Conservation (phyloP, 2,797 vertebrate genomes). For the Potorous gilbertii region DNA sequence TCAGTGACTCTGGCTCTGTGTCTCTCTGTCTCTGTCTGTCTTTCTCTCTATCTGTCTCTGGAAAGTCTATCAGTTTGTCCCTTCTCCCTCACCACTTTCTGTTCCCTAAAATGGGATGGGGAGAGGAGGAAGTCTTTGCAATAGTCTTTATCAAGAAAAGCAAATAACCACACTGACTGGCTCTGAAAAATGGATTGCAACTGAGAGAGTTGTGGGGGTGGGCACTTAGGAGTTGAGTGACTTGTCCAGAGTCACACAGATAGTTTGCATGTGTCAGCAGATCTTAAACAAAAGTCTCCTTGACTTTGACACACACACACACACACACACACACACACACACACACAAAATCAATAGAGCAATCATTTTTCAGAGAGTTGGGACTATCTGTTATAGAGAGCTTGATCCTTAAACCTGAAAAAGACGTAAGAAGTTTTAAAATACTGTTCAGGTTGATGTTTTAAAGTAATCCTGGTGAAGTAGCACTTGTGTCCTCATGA, state of each 20-base stretch:
- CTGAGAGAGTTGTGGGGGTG: neutral
- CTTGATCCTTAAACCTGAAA: neutral
- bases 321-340: no score
- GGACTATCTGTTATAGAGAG: neutral
- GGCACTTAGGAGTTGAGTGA: neutral
- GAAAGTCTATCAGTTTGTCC: neutral
- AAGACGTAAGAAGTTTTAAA: neutral
- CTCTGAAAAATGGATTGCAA: neutral
- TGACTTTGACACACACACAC: neutral
- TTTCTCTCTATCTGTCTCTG: neutral
- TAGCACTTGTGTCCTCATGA: neutral
- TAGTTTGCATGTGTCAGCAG: neutral
- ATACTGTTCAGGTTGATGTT: neutral
- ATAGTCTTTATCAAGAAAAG: neutral
- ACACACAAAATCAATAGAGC: neutral
- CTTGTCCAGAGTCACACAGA: neutral
- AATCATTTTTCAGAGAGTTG: neutral
- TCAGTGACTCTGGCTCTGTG: neutral
- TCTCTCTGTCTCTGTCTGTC: neutral
- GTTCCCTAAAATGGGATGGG: neutral
- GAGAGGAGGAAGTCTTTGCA: neutral
- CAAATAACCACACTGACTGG: neutral
- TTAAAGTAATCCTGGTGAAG: neutral
- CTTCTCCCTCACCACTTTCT: neutral
- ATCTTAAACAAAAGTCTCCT: neutral